These are phyloP conservation scores for Melieria omissa DNA, from an alignment of 2,888 invertebrate genomes.

Conservation along the genomic window DNA sequence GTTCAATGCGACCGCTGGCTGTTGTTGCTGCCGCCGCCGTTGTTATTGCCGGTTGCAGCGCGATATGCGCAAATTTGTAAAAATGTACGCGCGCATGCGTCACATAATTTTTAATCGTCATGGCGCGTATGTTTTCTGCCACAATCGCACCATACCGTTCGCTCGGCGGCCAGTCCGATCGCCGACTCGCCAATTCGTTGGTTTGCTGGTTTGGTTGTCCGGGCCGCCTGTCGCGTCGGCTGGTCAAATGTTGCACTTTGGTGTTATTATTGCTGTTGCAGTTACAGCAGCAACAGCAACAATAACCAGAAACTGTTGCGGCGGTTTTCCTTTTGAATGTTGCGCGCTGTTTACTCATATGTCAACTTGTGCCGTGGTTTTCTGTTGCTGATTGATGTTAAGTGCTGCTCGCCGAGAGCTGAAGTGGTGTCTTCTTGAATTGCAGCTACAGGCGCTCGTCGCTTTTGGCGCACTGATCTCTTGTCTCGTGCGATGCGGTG, in stretches of 20 bases:
- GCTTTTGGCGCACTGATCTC: not conserved
- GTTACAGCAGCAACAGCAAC: conserved; percentile 48
- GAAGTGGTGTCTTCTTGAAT: conserved; percentile 29
- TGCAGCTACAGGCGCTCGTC: conserved; percentile 26
- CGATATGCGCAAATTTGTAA: conserved; percentile 6
- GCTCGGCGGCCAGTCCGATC: too few relatives aligned
- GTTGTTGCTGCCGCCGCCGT: not conserved
- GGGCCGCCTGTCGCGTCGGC: too few relatives aligned
- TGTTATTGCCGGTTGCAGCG: conserved; percentile 27
- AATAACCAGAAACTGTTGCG: conserved; percentile 43
- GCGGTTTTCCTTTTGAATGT: conserved; percentile 40
- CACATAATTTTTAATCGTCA: conserved; percentile 54
- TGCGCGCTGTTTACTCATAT: conserved; percentile 55
- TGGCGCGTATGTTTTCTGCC: conserved; percentile 32
- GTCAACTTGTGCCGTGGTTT: conserved; percentile 60
- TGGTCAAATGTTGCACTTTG: not conserved
- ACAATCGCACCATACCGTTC: not conserved
- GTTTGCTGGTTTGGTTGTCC: too few relatives aligned
- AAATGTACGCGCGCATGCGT: conserved; percentile 38
- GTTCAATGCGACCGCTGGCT: too few relatives aligned
- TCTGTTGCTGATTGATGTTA: conserved; percentile 63
- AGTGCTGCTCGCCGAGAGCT: conserved; percentile 48
- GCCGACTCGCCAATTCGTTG: too few relatives aligned
- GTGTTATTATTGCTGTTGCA: conserved; percentile 42
- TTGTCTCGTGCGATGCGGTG: conserved; percentile 37